Percentiles rank a stretch among this genome's conserved stretches.
phyloP scores from a whole-genome alignment of 2,888 invertebrate genomes.

The Heliconius hortense region DNA sequence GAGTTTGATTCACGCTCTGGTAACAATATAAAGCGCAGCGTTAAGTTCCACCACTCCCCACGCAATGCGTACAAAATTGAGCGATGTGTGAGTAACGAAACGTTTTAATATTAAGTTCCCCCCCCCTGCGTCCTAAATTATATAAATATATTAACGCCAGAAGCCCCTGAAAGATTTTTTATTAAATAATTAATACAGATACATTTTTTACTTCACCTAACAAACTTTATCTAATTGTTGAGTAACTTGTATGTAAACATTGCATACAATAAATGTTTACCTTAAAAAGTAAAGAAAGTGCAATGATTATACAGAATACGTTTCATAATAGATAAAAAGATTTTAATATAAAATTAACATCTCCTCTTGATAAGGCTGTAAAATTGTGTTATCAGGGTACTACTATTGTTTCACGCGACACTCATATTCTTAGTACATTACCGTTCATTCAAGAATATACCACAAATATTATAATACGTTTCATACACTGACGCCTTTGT shows the following conservation, averaged over 20 bases:
- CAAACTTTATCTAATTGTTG: constrained; percentile 1
- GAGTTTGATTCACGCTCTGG: background rate
- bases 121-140: too few relatives aligned
- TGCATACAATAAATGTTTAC: constrained; percentile 8
- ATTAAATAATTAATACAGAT: background rate
- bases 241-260: constrained; percentile 3
- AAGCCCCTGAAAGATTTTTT: background rate
- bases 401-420: constrained; percentile 39
- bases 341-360: constrained; percentile 18
- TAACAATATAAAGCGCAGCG: background rate
- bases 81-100: background rate
- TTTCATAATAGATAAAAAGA: constrained; percentile 20
- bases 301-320: constrained; percentile 3
- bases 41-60: background rate
- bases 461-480: background rate
- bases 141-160: background rate
- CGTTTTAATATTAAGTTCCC: too few relatives aligned
- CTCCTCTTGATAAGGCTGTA: constrained; percentile 41
- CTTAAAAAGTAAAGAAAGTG: constrained; percentile 15
- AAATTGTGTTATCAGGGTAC: constrained; percentile 44
- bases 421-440: constrained; percentile 25
- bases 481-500: constrained; percentile 15
- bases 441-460: constrained; percentile 28
- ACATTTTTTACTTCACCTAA: background rate
- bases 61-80: background rate